Evolutionary conservation across 2,113 vertebrate genomes (phyloP), one percentile per base, ranked within the genome.

Genomic region (Eublepharis macularius): DNA sequence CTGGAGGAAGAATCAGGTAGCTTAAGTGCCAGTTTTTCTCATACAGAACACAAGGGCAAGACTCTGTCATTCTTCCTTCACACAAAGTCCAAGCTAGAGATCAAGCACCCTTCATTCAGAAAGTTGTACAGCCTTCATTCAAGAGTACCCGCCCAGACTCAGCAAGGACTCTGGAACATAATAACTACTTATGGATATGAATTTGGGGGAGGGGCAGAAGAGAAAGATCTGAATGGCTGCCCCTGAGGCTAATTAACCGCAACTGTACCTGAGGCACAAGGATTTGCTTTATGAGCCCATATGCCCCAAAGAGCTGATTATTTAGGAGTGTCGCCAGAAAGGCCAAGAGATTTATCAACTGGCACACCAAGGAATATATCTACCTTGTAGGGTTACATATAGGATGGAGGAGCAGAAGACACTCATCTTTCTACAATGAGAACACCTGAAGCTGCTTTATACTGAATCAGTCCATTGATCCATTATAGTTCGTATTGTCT

Each of bases 181-280:
- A 17, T n/a, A n/a, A 63, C 39, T 65, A 32, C 12, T 32, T 65
- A 21, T 45, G 39, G 14, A n/a, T 47, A 80, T 7, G 7, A 63
- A 29, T 26, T 63, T 29, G 26, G 60, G 60, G 21, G 60, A 24
- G 60, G 60, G 11, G 26, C 19, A 10, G 60, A 63, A 13, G 60
- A 63, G 29, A 6, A 24, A 57, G 16, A 41, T 80, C 54, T 14
- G 13, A 43, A 32, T 11, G 16, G 14, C 60, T 45, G 14, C 3
- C 57, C 41, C 69, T 32, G 0, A 24, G 0, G 1, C 2, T 39
- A 80, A 47, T 66, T 14, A 19, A 2, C 10, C n/a, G 29, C 16
- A 47, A 47, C 24, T 24, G 32, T 2, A 41, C 19, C 11, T 45
- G 29, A 41, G 45, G 26, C 36, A 63, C 54, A 29, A 34, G 26